These are phyloP conservation scores for Vulpes vulpes DNA, from an alignment of 2,113 vertebrate species.

Conservation along the genomic window DNA sequence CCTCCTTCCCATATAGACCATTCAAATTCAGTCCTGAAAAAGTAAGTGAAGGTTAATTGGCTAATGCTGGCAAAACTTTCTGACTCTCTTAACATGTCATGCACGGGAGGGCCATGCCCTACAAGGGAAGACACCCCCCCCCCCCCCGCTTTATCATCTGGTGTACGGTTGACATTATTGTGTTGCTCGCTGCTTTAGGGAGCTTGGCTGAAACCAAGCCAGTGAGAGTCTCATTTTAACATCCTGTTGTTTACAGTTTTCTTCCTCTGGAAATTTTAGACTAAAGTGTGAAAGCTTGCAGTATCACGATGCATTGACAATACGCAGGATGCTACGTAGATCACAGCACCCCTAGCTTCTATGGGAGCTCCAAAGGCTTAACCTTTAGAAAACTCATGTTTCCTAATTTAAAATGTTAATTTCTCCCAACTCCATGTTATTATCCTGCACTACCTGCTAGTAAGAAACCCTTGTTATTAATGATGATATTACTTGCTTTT, in stretches of 20 bases:
- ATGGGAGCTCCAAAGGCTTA: background rate
- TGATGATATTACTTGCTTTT: background rate
- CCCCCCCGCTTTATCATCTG: background rate
- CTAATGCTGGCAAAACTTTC: background rate
- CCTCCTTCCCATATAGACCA: background rate
- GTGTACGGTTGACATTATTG: background rate
- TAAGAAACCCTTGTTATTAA: background rate
- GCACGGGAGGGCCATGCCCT: background rate
- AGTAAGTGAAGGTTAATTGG: background rate
- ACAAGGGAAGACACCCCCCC: background rate
- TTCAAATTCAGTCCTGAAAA: background rate
- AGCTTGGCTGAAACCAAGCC: background rate
- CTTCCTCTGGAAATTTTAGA: background rate
- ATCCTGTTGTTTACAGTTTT: background rate
- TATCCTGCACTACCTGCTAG: background rate
- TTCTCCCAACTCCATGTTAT: background rate
- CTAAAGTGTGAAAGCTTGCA: background rate
- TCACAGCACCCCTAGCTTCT: background rate
- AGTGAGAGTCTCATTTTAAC: background rate
- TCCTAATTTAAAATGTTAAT: background rate
- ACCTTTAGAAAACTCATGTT: background rate
- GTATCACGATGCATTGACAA: background rate
- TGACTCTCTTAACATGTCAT: background rate
- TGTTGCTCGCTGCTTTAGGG: background rate
- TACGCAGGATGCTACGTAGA: background rate